A percentile compares a stretch with the other conserved stretches of the same genome.
Evolutionary conservation across 1,140 invertebrate species (phyloP).

Genomic region (Eumeta japonica): DNA sequence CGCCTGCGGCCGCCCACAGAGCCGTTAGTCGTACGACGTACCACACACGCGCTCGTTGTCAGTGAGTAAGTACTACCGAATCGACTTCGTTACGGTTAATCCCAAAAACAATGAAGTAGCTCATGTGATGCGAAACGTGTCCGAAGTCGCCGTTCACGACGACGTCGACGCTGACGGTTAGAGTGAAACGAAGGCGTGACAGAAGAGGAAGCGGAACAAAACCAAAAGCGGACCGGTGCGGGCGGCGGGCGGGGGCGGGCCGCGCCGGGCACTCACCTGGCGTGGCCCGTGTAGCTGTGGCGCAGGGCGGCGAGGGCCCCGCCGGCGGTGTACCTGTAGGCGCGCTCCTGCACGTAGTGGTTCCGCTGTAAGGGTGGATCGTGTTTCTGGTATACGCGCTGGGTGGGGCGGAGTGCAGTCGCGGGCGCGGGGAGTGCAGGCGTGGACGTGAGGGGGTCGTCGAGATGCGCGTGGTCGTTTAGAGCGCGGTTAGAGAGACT

Average conservation of each 20-base stretch:
- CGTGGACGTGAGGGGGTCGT: conserved; percentile 22
- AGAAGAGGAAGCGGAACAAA: conserved; percentile 4
- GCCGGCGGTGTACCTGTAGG: too few species aligned
- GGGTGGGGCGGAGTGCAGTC: too few species aligned
- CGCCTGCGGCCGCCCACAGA: conserved; percentile 12
- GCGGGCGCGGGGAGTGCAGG: not conserved
- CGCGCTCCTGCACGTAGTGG: conserved; percentile 10
- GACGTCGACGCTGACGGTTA: not conserved
- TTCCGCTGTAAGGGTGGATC: conserved; percentile 5
- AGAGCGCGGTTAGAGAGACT: conserved; percentile 30
- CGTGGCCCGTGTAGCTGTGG: conserved; percentile 34
- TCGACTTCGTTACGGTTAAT: too few species aligned
- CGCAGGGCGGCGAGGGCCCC: conserved; percentile 21
- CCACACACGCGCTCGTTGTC: too few species aligned
- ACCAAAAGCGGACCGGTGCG: conserved; percentile 2
- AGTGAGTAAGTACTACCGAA: too few species aligned
- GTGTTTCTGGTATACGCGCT: too few species aligned
- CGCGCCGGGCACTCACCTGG: conserved; percentile 33
- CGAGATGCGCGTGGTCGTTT: conserved; percentile 21
- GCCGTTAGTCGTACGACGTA: too few species aligned
- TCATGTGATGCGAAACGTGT: too few species aligned
- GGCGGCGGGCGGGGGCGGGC: conserved; percentile 5
- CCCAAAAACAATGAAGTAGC: too few species aligned
- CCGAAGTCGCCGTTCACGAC: not conserved
- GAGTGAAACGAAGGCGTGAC: not conserved